These are phyloP conservation scores for Mercenaria mercenaria DNA, from an alignment of 1,140 invertebrate genomes.

Conservation along the genomic window DNA sequence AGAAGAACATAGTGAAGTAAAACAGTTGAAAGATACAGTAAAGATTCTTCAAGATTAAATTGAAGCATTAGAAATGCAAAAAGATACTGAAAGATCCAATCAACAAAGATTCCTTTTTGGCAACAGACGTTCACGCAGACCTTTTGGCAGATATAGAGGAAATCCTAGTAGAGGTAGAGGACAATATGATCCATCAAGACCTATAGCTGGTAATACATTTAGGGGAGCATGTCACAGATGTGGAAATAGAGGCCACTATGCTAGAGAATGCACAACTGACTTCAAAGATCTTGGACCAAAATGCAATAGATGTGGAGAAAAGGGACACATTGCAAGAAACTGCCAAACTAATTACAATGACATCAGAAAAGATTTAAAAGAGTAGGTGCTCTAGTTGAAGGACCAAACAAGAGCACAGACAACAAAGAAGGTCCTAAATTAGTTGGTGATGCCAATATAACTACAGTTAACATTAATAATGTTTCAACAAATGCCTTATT, in stretches of 20 bases:
- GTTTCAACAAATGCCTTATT: constrained; percentile 42
- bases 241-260: neutral
- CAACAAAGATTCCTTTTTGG: too few relatives aligned
- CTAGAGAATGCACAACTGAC: neutral
- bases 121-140: neutral
- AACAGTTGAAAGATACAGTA: neutral
- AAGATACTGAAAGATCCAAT: neutral
- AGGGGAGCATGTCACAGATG: neutral
- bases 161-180: constrained; percentile 1
- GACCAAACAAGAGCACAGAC: too few relatives aligned
- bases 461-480: too few relatives aligned
- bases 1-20: neutral
- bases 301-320: neutral
- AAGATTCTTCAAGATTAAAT: neutral
- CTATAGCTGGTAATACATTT: neutral
- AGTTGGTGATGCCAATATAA: too few relatives aligned
- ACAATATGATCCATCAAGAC: neutral
- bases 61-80: neutral
- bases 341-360: neutral
- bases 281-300: neutral
- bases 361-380: neutral
- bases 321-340: neutral
- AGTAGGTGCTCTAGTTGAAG: too few relatives aligned
- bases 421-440: too few relatives aligned
- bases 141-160: neutral